A percentile compares a stretch with the other conserved stretches of the same genome.
These are phyloP conservation scores for Climacteris rufus DNA, from an alignment of 2,113 vertebrate genomes.

Conservation along the genomic window DNA sequence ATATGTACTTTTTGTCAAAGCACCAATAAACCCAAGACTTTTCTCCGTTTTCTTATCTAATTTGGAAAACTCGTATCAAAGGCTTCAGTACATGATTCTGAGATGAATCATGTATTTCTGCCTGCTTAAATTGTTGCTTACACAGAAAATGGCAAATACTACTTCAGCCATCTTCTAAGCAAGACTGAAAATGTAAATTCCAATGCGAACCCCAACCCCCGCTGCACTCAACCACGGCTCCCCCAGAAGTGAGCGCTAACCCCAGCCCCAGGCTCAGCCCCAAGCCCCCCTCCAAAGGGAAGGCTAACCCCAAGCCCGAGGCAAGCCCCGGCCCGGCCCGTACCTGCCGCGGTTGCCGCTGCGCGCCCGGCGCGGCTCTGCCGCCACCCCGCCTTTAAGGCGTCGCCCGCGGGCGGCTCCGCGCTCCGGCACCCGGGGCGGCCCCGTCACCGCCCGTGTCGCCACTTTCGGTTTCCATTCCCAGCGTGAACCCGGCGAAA, in stretches of 20 bases:
- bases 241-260: not conserved
- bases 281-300: not conserved
- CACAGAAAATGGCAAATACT: not conserved
- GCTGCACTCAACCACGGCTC: not conserved
- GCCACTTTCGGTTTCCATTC: not conserved
- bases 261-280: too few species aligned
- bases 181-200: not conserved
- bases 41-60: not conserved
- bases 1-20: not conserved
- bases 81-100: not conserved
- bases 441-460: accelerated
- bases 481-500: accelerated
- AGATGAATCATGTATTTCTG: not conserved
- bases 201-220: not conserved
- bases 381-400: not conserved
- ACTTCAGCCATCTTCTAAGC: not conserved
- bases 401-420: accelerated
- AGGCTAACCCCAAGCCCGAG: not conserved
- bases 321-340: accelerated
- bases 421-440: too few species aligned
- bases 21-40: not conserved
- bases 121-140: not conserved
- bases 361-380: accelerated
- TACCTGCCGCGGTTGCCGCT: not conserved
- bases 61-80: not conserved